Conservation (phyloP, 1,140 invertebrate genomes). For the Tenebrio molitor region DNA sequence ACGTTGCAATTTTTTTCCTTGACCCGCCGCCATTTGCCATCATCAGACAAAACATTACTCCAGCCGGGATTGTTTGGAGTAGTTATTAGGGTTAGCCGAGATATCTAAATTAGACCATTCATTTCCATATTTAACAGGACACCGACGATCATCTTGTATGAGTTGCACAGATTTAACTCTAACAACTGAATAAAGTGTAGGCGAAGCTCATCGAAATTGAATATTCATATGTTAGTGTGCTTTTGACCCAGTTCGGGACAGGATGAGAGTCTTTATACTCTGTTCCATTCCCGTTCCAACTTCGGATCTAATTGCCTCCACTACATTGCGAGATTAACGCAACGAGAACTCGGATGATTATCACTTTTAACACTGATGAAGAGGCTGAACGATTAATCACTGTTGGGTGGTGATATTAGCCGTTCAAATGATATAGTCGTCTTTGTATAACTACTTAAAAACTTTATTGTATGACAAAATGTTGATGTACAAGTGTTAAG, state of each 20-base stretch:
- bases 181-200: constrained; percentile 15
- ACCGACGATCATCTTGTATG: not conserved
- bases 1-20: too few species aligned
- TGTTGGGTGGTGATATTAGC: too few species aligned
- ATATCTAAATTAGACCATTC: not conserved
- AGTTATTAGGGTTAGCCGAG: too few species aligned
- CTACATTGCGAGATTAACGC: constrained; percentile 23
- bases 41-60: too few species aligned
- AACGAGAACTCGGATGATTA: constrained; percentile 17
- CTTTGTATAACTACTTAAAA: too few species aligned
- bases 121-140: not conserved
- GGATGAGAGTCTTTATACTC: not conserved
- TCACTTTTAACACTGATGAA: constrained; percentile 25
- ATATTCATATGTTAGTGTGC: constrained; percentile 37
- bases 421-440: too few species aligned
- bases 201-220: constrained; percentile 32
- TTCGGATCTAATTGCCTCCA: constrained; percentile 23
- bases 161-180: constrained; percentile 15
- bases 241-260: constrained; percentile 21
- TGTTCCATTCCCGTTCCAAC: not conserved
- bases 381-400: too few species aligned
- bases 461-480: too few species aligned
- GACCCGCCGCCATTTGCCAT: too few species aligned
- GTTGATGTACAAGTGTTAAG: too few species aligned
- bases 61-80: too few species aligned